Conservation (phyloP, 2,888 invertebrate genomes). For the Branchipolynoe longqiensis region DNA sequence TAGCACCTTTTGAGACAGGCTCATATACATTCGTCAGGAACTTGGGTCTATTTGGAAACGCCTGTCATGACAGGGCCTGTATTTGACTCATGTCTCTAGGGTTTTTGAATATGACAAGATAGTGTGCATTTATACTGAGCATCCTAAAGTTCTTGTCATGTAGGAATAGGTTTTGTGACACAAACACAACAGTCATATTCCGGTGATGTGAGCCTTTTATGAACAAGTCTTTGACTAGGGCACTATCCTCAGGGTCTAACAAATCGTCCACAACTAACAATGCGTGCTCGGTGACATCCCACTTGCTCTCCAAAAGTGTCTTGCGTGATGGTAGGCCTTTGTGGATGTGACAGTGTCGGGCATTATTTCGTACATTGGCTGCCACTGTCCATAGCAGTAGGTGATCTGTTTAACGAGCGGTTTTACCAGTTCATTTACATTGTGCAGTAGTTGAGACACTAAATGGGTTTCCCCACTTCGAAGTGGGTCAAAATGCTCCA, state of each 20-base stretch:
- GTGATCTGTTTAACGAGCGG: neutral
- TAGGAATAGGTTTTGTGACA: neutral
- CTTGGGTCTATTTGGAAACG: no score
- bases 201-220: neutral
- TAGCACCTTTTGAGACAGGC: no score
- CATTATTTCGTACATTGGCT: no score
- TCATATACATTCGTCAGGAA: no score
- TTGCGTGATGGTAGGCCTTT: no score
- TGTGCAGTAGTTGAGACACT: no score
- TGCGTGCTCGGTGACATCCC: no score
- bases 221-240: neutral
- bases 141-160: neutral
- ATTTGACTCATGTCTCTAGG: neutral
- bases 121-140: neutral
- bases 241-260: neutral
- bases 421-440: neutral
- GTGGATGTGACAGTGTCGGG: no score
- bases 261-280: neutral
- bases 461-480: no score
- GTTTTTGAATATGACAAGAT: neutral
- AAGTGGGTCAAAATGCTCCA: no score
- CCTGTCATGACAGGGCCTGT: no score
- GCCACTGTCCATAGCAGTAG: conserved; percentile 12
- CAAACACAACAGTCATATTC: neutral
- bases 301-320: no score